Evolutionary conservation across 2,113 vertebrate species (phyloP), one percentile per base, ranked within the genome.

Genomic region (Zapus hudsonius): DNA sequence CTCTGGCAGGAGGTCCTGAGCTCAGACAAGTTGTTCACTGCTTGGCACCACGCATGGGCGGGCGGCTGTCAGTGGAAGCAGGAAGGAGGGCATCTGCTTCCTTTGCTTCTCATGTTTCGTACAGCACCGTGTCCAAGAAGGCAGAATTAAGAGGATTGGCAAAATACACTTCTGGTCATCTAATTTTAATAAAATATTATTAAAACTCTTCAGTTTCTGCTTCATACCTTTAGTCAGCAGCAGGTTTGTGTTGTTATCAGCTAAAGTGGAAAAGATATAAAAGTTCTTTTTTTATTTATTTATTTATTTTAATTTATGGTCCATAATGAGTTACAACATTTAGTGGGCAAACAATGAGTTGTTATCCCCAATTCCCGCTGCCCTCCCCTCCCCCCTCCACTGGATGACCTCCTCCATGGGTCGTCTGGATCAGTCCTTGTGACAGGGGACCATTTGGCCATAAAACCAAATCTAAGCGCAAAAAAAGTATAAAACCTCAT

Each of bases 191-290:
- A 29, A 91, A 89, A 55, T 57, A 78, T 72, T 75, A 86, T 33
- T 31, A 91, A 92, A 83, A 47, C 19, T 19, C 74, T 76, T 76
- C 33, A 76, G 20, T 89, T 63, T 90, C 64, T 84, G 4, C 61
- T 89, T 75, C 52, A 70, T 90, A 9, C 13, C 13, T 75, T 93
- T 67, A 87, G 72, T 75, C n/a, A 91, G 87, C 47, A 55, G 22
- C 4, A 89, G 17, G 9, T 73, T 27, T 87, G 40, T 92, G 59
- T 55, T 57, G 82, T 73, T 44, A 78, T 63, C 61, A 90, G 79
- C 36, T 79, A 96, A 95, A 89, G 93, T 8, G 36, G 19, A 84
- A 91, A 90, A 63, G 33, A 78, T 23, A n/a, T 73, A 38, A 76
- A 89, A 88, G 57, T 84, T 78, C 47, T 63, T n/a, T n/a, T n/a